Base-by-base conservation (phyloP, 92 coral and sea anemone genomes). In the Phenganax stokvisi region DNA sequence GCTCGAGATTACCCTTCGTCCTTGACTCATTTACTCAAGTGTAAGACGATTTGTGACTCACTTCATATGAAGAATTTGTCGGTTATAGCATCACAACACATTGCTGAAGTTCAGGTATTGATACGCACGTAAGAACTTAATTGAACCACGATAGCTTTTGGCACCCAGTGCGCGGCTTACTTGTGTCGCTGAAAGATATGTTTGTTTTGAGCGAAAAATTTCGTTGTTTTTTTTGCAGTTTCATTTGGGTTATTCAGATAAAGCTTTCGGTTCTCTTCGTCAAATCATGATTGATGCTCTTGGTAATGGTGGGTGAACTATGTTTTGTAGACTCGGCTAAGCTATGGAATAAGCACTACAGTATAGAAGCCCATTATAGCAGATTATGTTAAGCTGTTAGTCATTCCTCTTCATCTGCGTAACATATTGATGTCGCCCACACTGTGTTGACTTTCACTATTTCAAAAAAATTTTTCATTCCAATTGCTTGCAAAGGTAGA, bases 71-170 rank as follows among this genome's bases (percentile, higher is more conserved):
- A 85, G 86, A 86, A 86, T 57, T 61, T 85, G 6, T 88, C 92
- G 76, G 90, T 93, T 51, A 59, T 87, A 44, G 98, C 97, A 12
- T 86, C 98, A 12, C 90, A 92, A 25, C 86, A 87, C 84, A 92
- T 92, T 51, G 97, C 90, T 29, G 89, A 94, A 56, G 87, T 94
- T 62, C 98, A 94, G 96, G 98, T 94, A 86, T 28, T 83, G 17
- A 25, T 44, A 16, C 30, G 17, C 13, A 11, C n/a, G 10, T 20
- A 69, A 20, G 31, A 16, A 15, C 12, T 69, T 3, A 2, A 15
- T 20, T 67, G 27, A 20, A 15, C 2, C 4, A 3, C 51, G 30
- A 3, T 20, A 20, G 73, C 1, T 31, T 7, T 7, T 9, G 31
- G 8, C 15, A 27, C 9, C 74, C 47, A 8, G 8, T 69, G 9